A percentile compares a stretch with the other conserved stretches of the same genome.
Evolutionary conservation across 2,113 vertebrate species (phyloP).

Genomic region (Ellobius talpinus): DNA sequence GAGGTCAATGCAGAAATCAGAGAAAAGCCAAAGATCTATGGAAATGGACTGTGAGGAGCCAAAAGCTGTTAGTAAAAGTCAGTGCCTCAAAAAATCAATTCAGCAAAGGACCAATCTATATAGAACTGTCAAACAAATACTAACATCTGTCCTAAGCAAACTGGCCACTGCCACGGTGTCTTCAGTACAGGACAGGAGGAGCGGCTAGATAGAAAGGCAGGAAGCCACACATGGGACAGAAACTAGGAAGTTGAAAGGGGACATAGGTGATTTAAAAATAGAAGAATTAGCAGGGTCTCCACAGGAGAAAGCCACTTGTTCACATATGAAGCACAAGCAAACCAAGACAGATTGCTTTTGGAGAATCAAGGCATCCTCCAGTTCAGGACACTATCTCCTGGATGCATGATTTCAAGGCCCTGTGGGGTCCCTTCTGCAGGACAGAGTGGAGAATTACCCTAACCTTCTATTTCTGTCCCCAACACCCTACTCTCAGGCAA

Average conservation of each 20-base stretch:
- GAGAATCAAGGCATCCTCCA: neutral
- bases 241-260: neutral
- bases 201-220: neutral
- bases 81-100: neutral
- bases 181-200: neutral
- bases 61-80: neutral
- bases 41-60: neutral
- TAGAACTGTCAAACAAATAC: neutral
- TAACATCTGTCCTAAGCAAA: neutral
- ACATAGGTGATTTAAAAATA: neutral
- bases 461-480: neutral
- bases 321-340: neutral
- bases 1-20: slow-evolving; percentile 46
- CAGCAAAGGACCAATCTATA: neutral
- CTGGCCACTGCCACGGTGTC: neutral
- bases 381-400: neutral
- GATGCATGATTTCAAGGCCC: neutral
- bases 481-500: neutral
- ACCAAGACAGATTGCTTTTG: neutral
- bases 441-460: neutral
- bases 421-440: neutral
- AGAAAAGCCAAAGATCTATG: neutral
- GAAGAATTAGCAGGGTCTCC: neutral
- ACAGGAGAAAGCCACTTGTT: neutral
- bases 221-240: neutral